These are phyloP conservation scores for Isurus oxyrinchus DNA, from an alignment of 2,113 vertebrate genomes.

Conservation along the genomic window DNA sequence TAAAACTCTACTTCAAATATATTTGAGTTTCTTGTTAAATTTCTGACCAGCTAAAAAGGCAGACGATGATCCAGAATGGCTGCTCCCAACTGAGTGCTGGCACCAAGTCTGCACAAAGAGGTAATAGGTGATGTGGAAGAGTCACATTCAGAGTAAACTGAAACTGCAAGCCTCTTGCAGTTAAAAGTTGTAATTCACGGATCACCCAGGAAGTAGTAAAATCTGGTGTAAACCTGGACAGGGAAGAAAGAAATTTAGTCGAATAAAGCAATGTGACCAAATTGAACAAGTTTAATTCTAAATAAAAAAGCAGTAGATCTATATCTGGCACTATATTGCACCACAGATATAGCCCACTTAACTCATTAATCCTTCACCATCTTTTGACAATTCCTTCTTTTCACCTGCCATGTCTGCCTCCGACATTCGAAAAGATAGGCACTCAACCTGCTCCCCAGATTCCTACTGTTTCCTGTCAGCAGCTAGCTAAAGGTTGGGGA, in stretches of 20 bases:
- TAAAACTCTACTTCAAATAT: background rate
- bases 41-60: conserved; percentile 83
- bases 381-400: background rate
- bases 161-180: conserved; percentile 73
- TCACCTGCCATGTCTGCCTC: background rate
- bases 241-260: background rate
- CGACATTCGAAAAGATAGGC: background rate
- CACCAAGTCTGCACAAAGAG: conserved; percentile 86
- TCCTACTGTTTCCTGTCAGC: background rate
- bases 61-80: conserved; percentile 85
- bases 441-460: background rate
- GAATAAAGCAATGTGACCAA: background rate
- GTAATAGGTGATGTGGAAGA: conserved; percentile 89
- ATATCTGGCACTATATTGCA: background rate
- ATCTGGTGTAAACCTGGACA: conserved; percentile 87
- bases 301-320: background rate
- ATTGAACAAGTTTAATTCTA: background rate
- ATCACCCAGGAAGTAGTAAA: conserved; percentile 98
- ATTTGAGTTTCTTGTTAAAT: background rate
- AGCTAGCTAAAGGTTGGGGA: background rate
- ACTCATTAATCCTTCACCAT: background rate
- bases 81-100: conserved; percentile 97
- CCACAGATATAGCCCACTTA: background rate
- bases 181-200: conserved; percentile 81
- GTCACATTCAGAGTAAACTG: conserved; percentile 91